Evolutionary conservation across 2,797 vertebrate species (phyloP), one percentile per base, ranked within the genome.

Genomic region (Liasis olivaceus): DNA sequence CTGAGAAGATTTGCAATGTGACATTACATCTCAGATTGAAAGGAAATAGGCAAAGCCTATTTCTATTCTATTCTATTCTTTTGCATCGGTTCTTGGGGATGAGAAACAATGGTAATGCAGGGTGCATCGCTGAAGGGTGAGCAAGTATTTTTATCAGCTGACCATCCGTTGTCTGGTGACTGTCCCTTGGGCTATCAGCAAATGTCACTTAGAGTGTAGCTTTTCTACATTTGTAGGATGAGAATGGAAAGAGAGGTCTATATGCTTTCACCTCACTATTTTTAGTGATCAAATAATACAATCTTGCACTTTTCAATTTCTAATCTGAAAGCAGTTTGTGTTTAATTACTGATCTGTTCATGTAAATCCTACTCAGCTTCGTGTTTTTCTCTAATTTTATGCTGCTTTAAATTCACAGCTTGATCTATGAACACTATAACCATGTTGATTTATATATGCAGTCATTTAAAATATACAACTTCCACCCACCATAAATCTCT

Each of bases 401-500:
- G 60, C 90, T 54, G 63, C 84, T 91, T 86, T 91, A 91, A 91
- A 91, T 91, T 86, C 84, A 91, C 90, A 91, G 84, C 90, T 91
- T 91, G 90, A 86, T 66, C 81, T 66, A 85, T 86, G 59, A 91
- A 86, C 84, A 64, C 47, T 64, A 86, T 91, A 85, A 91, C 85
- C 90, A 91, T 86, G 86, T 91, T 91, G 90, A 91, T 91, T 91
- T 91, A 91, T 91, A 86, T 86, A 56, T 64, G 36, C 62, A 86
- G 77, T 91, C 81, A 91, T 58, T 91, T 91, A 91, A 91, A 91
- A 86, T 91, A 91, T 86, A 91, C 90, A 85, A 63, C n/a, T 91
- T 56, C 51, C 60, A 36, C 90, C 90, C 62, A 91, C 90, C 51
- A 86, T 91, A 91, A 91, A 91, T 91, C 84, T 63, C 31, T 26